Conservation (phyloP, 2,888 invertebrate species). For the Athetis lepigone region DNA sequence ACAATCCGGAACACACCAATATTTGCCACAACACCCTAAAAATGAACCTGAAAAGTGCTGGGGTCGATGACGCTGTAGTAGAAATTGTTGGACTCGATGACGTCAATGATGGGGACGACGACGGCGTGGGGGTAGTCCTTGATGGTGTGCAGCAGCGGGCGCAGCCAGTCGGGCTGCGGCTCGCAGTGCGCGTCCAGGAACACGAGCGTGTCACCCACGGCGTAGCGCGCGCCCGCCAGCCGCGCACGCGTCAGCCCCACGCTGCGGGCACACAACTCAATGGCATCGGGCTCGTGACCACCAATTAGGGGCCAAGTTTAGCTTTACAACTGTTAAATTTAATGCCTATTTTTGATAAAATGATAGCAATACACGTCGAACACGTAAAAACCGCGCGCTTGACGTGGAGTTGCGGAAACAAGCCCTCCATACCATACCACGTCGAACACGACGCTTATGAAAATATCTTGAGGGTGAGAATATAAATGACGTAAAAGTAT, state of each 20-base stretch:
- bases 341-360: background rate
- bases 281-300: slow-evolving; percentile 6
- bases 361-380: background rate
- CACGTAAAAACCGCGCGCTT: too few relatives aligned
- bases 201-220: slow-evolving; percentile 94
- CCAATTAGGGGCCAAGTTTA: background rate
- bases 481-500: background rate
- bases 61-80: slow-evolving; percentile 92
- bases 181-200: slow-evolving; percentile 98
- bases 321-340: background rate
- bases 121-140: slow-evolving; percentile 95
- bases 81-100: slow-evolving; percentile 95
- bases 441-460: background rate
- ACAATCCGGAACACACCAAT: slow-evolving; percentile 22
- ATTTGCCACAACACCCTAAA: slow-evolving; percentile 33
- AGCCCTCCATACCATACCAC: too few relatives aligned
- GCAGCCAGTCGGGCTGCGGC: slow-evolving; percentile 95
- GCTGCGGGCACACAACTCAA: slow-evolving; percentile 55
- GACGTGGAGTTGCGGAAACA: too few relatives aligned
- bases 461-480: background rate
- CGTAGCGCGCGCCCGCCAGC: slow-evolving; percentile 95
- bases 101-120: slow-evolving; percentile 98
- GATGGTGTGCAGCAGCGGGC: slow-evolving; percentile 94
- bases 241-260: slow-evolving; percentile 93
- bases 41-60: slow-evolving; percentile 82